Percentiles rank a stretch among this genome's conserved stretches.
phyloP scores from a whole-genome alignment of 2,888 invertebrate species.

The Antheraea yamamai region DNA sequence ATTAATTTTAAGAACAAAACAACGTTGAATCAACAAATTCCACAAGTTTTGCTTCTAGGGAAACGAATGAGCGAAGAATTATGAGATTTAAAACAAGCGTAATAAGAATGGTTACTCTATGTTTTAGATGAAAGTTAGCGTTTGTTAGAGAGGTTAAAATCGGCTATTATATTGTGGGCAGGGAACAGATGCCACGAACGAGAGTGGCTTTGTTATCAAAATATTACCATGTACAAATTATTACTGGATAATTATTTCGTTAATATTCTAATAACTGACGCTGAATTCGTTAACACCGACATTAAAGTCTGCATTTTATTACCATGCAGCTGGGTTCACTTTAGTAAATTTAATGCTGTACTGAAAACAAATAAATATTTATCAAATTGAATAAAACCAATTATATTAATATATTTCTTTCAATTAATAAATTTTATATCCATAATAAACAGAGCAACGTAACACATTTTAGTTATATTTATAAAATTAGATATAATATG shows the following conservation, averaged over 20 bases:
- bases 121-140: constrained; percentile 23
- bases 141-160: constrained; percentile 41
- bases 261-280: constrained; percentile 53
- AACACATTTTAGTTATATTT: not conserved
- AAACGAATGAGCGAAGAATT: constrained; percentile 28
- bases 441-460: not conserved
- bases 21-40: constrained; percentile 39
- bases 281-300: constrained; percentile 37
- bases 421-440: not conserved
- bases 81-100: constrained; percentile 33
- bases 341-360: not conserved
- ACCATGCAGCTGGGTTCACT: constrained; percentile 29
- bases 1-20: constrained; percentile 77
- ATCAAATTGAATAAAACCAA: not conserved
- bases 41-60: constrained; percentile 22
- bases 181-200: constrained; percentile 73
- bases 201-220: constrained; percentile 61
- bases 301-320: constrained; percentile 36
- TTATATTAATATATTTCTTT: not conserved
- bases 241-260: constrained; percentile 69
- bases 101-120: constrained; percentile 30
- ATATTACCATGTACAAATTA: constrained; percentile 59
- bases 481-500: not conserved
- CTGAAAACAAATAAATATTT: not conserved
- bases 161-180: constrained; percentile 57